Conservation (phyloP, 2,888 invertebrate species). For the Seira ritae region DNA sequence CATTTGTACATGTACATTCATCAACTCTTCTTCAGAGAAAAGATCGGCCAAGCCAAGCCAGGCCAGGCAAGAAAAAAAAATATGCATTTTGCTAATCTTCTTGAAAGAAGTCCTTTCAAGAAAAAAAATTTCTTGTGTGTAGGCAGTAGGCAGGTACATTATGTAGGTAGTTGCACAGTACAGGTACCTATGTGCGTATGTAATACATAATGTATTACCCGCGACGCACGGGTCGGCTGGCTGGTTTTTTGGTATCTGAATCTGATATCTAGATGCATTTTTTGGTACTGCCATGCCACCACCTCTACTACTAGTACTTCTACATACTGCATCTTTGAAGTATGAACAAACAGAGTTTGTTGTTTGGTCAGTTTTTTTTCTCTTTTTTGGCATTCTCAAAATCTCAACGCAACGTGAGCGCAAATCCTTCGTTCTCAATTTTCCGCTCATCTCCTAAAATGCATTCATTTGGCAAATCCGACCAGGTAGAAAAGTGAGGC, state of each 20-base stretch:
- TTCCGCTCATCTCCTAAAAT: neutral
- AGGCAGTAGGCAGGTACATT: conserved; percentile 1
- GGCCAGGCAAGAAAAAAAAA: conserved; percentile 10
- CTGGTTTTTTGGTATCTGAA: neutral
- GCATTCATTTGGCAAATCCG: neutral
- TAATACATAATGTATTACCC: too few relatives aligned
- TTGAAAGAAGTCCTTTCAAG: conserved; percentile 18
- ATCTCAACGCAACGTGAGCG: too few relatives aligned
- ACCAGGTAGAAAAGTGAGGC: conserved; percentile 18
- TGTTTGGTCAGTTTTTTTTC: conserved; percentile 14
- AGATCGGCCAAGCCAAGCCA: neutral
- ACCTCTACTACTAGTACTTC: too few relatives aligned
- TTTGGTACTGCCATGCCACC: too few relatives aligned
- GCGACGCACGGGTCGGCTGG: too few relatives aligned
- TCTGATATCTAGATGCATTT: too few relatives aligned
- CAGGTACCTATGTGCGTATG: too few relatives aligned
- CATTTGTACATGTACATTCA: conserved; percentile 51
- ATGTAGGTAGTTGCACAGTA: too few relatives aligned
- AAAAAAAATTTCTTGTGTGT: too few relatives aligned
- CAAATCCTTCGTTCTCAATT: conserved; percentile 8
- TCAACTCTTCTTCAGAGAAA: neutral
- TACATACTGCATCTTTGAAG: too few relatives aligned
- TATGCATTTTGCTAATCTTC: conserved; percentile 13
- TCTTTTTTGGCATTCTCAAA: too few relatives aligned
- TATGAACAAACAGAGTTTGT: too few relatives aligned